Conservation (phyloP, 2,888 invertebrate genomes). For the Capitulum mitella region DNA sequence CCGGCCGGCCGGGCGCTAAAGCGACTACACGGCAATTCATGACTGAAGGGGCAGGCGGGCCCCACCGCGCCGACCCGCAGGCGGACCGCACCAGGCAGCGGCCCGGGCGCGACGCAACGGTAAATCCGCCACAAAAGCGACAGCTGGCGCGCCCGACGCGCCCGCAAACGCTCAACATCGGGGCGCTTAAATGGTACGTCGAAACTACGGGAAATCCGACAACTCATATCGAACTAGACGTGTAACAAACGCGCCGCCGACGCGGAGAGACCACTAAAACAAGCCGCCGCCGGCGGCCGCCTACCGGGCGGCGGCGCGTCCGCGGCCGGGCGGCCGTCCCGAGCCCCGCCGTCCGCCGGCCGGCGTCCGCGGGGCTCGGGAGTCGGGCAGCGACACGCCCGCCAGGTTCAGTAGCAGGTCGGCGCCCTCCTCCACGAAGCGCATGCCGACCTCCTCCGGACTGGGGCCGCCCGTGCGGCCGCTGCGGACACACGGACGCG, state of each 20-base stretch:
- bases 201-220: too few species aligned
- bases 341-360: background rate
- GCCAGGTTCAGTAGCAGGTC: conserved; percentile 69
- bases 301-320: background rate
- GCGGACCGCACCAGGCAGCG: too few species aligned
- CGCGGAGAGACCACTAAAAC: background rate
- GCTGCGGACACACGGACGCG: background rate
- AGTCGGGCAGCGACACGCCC: conserved; percentile 49
- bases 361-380: background rate
- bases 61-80: too few species aligned
- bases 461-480: background rate
- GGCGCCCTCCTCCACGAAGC: conserved; percentile 68
- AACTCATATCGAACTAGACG: too few species aligned
- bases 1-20: too few species aligned
- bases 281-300: background rate
- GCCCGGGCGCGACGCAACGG: too few species aligned
- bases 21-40: too few species aligned
- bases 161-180: too few species aligned
- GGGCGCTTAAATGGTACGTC: too few species aligned
- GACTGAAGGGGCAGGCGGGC: too few species aligned
- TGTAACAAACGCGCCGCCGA: background rate
- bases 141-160: too few species aligned
- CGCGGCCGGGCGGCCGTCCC: background rate
- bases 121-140: too few species aligned
- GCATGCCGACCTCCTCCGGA: conserved; percentile 37